Base-by-base conservation (phyloP, 2,888 invertebrate genomes). In the Sarcophaga carnaria region DNA sequence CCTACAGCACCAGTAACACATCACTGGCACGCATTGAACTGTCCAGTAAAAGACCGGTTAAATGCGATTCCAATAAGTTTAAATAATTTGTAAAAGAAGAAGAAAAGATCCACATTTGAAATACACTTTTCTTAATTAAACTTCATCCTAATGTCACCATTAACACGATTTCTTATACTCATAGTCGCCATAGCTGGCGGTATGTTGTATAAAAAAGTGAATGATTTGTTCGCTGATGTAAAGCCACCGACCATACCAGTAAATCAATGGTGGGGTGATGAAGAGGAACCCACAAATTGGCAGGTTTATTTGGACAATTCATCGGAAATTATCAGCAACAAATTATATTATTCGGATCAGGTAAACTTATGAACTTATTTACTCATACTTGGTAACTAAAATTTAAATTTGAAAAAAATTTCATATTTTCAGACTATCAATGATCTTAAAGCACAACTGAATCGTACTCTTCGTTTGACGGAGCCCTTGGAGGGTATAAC, bases 401-500 rank as follows among this genome's bases (percentile, higher is more conserved):
- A 17, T 59, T 62, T 59, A 17, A 69, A 75, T 14, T 75, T 37
- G 6, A 37, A 11, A 27, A n/a, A 3, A 45, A 12, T 20, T 54
- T 10, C 4, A 20, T 25, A 37, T 27, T 80, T 76, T 0, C 75
- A 95, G 95, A 93, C 94, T 6, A 94, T 96, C 66, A 91, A 94
- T 25, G 95, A 96, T 89, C 92, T 97, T 72, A 94, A 94, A 62
- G 89, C 93, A 17, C 94, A 96, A 45, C 93, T 97, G 71, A 94
- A 94, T 76, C 94, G 93, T 69, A 89, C 91, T 4, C 54, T 91
- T 3, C 91, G 94, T 0, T 94, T 95, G 0, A 92, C 93, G 0
- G 94, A 94, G 17, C 96, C 97, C 0, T 91, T 97, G 37, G 96
- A 97, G 91, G 95, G 95, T 62, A 95, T 95, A 4, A 77, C 77